phyloP scores from a whole-genome alignment of 2,888 invertebrate genomes.

The Drosophila imparisetae region DNA sequence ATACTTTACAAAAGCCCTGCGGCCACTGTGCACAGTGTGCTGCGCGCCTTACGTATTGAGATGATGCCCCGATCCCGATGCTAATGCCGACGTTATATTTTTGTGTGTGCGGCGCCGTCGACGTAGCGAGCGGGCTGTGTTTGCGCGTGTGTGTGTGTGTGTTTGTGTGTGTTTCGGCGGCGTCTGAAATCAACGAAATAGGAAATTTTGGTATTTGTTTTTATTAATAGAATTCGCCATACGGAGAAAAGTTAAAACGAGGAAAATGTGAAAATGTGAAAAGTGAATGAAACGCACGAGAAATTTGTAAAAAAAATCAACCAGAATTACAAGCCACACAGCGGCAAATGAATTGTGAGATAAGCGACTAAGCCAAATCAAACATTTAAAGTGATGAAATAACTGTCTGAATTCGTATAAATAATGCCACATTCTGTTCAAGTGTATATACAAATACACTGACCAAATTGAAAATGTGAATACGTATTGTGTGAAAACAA shows the following conservation, averaged over 20 bases:
- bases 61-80: conserved; percentile 68
- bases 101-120: conserved; percentile 53
- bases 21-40: conserved; percentile 65
- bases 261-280: conserved; percentile 74
- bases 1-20: background rate
- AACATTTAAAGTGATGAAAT: conserved; percentile 7
- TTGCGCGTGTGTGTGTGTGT: conserved; percentile 31
- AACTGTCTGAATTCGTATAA: background rate
- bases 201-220: conserved; percentile 79
- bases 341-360: conserved; percentile 17
- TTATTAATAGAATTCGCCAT: conserved; percentile 83
- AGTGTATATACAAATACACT: conserved; percentile 33
- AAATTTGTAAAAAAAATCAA: conserved; percentile 43
- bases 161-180: conserved; percentile 57
- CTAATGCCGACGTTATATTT: conserved; percentile 58
- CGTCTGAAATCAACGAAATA: conserved; percentile 79
- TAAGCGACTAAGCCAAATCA: conserved; percentile 10
- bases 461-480: conserved; percentile 60
- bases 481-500: conserved; percentile 5
- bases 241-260: conserved; percentile 67
- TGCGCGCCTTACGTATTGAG: conserved; percentile 64
- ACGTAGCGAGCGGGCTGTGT: conserved; percentile 41
- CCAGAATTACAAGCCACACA: conserved; percentile 35
- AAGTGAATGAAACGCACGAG: conserved; percentile 74
- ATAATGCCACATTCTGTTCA: conserved; percentile 11